These are phyloP conservation scores for Meloidogyne exigua DNA, from an alignment of 1,140 invertebrate species.

Conservation along the genomic window DNA sequence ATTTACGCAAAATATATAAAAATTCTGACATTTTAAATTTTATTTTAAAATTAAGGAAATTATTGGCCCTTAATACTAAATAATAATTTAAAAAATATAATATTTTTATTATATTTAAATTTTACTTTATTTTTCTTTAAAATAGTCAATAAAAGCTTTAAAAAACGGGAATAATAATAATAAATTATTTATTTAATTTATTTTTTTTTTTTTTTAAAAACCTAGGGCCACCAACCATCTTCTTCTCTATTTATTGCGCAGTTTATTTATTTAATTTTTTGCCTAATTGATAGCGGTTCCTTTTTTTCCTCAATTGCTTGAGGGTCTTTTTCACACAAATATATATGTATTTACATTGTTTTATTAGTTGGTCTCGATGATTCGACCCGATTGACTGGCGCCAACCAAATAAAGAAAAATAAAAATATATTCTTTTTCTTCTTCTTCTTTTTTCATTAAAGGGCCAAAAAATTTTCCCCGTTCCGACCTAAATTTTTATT, in stretches of 20 bases:
- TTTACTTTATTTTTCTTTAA: background rate
- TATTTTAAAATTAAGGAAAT: background rate
- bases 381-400: constrained; percentile 1
- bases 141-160: background rate
- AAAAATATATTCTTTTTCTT: background rate
- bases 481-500: constrained; percentile 4
- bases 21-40: background rate
- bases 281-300: background rate
- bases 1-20: background rate
- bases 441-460: background rate
- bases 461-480: background rate
- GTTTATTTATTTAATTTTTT: background rate
- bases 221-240: background rate
- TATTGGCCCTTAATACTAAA: background rate
- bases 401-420: background rate
- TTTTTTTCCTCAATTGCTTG: constrained; percentile 1
- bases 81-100: background rate
- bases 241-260: background rate
- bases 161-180: background rate
- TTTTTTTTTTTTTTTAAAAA: background rate
- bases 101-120: no score
- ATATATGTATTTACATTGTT: background rate
- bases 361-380: background rate
- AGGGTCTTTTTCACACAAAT: background rate
- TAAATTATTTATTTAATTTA: background rate